phyloP scores from a whole-genome alignment of 2,888 invertebrate species.

The Lymantria monacha region DNA sequence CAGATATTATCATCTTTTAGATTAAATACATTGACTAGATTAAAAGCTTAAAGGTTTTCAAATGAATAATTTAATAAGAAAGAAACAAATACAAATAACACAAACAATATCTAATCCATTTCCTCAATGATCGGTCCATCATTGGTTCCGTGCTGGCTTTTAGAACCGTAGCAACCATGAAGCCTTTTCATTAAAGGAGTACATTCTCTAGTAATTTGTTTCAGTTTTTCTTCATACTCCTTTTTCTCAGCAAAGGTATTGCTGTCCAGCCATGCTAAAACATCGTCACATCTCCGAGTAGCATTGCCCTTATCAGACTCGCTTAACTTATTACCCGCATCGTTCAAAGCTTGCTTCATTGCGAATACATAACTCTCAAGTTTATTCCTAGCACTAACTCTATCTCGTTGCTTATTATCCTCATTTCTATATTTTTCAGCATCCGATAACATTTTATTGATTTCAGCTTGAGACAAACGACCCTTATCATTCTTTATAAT shows the following conservation, averaged over 20 bases:
- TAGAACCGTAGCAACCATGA: slow-evolving; percentile 28
- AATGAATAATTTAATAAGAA: slow-evolving; percentile 3
- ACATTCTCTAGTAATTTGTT: slow-evolving; percentile 44
- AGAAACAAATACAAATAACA: slow-evolving; percentile 12
- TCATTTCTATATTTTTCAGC: slow-evolving; percentile 88
- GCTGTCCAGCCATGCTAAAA: slow-evolving; percentile 85
- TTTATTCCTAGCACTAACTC: slow-evolving; percentile 85
- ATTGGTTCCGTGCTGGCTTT: not conserved
- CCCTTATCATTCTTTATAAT: slow-evolving; percentile 92
- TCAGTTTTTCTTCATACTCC: slow-evolving; percentile 84
- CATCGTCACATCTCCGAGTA: slow-evolving; percentile 77
- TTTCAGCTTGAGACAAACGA: slow-evolving; percentile 90
- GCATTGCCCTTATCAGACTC: slow-evolving; percentile 82
- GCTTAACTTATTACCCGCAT: slow-evolving; percentile 81
- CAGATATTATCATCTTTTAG: too few species aligned
- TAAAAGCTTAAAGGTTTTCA: too few species aligned
- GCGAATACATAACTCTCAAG: slow-evolving; percentile 87
- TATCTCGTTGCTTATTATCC: slow-evolving; percentile 85
- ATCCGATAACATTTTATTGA: slow-evolving; percentile 90
- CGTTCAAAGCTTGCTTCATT: slow-evolving; percentile 85
- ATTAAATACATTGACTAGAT: too few species aligned
- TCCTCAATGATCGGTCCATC: slow-evolving; percentile 82
- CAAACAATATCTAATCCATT: slow-evolving; percentile 64
- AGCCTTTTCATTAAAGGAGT: slow-evolving; percentile 83
- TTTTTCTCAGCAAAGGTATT: slow-evolving; percentile 86